These are phyloP conservation scores for Schizopygopsis pylzovi DNA, from an alignment of 2,797 vertebrate genomes.

Conservation along the genomic window DNA sequence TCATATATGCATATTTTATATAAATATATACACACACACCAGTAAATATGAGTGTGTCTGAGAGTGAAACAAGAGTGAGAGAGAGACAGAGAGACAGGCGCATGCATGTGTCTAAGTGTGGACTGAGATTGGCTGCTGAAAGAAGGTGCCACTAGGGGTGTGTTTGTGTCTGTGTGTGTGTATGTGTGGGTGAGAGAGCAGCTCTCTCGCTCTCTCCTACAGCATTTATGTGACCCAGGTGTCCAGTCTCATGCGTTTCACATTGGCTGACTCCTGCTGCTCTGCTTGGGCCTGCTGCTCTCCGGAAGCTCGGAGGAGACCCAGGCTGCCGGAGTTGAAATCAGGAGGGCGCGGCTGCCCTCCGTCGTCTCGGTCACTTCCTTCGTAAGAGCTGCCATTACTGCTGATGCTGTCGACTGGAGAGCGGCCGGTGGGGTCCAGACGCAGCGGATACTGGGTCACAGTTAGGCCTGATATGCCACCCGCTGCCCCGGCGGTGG, in stretches of 20 bases:
- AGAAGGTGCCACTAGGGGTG: conserved; percentile 46
- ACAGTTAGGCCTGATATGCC: conserved; percentile 65
- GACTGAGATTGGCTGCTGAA: conserved; percentile 48
- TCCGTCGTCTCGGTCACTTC: conserved; percentile 89
- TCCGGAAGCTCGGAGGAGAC: conserved; percentile 83
- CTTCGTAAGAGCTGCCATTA: conserved; percentile 91
- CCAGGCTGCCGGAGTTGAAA: conserved; percentile 82
- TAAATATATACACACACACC: conserved; percentile 45
- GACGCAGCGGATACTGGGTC: conserved; percentile 76
- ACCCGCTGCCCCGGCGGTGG: conserved; percentile 57
- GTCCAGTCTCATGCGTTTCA: conserved; percentile 94
- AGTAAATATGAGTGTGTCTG: conserved; percentile 52
- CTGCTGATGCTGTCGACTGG: conserved; percentile 95
- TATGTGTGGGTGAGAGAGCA: conserved; percentile 32
- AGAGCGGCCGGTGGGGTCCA: conserved; percentile 83
- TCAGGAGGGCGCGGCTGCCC: conserved; percentile 80
- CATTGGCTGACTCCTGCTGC: conserved; percentile 88
- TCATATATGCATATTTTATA: conserved; percentile 46
- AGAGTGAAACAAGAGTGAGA: conserved; percentile 53
- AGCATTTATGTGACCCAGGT: conserved; percentile 90
- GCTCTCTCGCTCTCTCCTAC: conserved; percentile 40
- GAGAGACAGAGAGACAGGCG: conserved; percentile 44
- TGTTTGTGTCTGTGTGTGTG: conserved; percentile 40
- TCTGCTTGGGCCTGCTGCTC: conserved; percentile 72
- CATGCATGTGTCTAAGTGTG: conserved; percentile 57